A percentile compares a stretch with the other conserved stretches of the same genome.
Evolutionary conservation across 2,113 vertebrate species (phyloP).

Genomic region (Myrmecobius fasciatus): DNA sequence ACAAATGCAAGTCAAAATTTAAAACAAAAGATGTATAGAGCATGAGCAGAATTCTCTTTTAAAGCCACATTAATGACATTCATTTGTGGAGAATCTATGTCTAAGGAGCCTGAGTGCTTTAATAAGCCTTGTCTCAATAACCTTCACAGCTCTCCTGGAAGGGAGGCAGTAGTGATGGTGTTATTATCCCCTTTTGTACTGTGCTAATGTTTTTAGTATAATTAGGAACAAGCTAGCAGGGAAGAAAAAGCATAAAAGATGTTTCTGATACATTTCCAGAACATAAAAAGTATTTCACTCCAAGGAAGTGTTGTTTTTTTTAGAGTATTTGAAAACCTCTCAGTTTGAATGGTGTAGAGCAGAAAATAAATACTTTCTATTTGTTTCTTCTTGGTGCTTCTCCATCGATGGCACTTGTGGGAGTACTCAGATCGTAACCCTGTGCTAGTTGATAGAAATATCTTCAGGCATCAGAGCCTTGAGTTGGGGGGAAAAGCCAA

Average conservation of each 20-base stretch:
- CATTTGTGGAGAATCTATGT: fast-evolving
- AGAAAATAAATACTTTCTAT: background rate
- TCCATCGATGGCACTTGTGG: background rate
- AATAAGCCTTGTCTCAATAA: background rate
- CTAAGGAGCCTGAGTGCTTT: background rate
- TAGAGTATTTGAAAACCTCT: conserved; percentile 18
- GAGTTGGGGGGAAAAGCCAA: background rate
- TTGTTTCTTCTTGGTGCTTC: background rate
- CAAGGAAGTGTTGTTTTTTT: background rate
- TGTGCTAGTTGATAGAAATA: background rate
- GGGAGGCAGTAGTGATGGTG: background rate
- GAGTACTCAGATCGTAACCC: background rate
- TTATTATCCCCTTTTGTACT: background rate
- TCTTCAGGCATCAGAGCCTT: background rate
- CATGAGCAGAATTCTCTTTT: background rate
- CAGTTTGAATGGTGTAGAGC: background rate
- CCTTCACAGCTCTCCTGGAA: background rate
- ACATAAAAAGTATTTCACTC: background rate
- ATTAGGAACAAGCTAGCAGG: background rate
- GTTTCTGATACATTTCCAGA: conserved; percentile 9
- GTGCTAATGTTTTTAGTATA: background rate
- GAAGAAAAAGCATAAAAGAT: background rate
- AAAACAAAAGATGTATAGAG: background rate
- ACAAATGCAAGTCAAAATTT: conserved; percentile 12
- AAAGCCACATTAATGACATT: background rate